Evolutionary conservation across 2,797 vertebrate species (phyloP).

Genomic region (Argentina silus): DNA sequence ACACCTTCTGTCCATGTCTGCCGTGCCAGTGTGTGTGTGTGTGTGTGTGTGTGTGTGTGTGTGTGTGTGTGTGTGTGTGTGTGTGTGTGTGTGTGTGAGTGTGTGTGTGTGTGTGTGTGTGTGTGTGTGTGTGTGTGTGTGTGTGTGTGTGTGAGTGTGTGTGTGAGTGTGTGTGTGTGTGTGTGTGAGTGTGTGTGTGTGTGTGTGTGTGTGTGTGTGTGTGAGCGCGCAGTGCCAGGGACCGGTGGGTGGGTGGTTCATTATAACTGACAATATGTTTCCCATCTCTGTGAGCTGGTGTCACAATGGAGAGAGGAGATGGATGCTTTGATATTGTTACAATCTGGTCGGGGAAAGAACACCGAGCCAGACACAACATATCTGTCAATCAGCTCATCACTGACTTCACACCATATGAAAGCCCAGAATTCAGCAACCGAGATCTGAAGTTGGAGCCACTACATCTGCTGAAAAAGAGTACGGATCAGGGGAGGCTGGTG

Average conservation of each 20-base stretch:
- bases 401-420: too few species aligned
- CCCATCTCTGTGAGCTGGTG: conserved; percentile 8
- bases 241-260: background rate
- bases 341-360: too few species aligned
- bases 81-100: background rate
- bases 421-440: too few species aligned
- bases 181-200: background rate
- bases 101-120: background rate
- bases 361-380: too few species aligned
- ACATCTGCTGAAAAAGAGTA: too few species aligned
- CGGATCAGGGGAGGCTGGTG: too few species aligned
- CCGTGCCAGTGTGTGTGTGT: background rate
- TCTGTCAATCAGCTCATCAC: too few species aligned
- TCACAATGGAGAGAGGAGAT: too few species aligned
- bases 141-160: background rate
- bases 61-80: background rate
- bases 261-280: conserved; percentile 4
- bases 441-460: too few species aligned
- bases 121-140: background rate
- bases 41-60: background rate
- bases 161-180: too few species aligned
- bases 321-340: too few species aligned
- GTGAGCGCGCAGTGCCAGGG: background rate
- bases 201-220: background rate
- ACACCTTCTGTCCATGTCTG: background rate